Conservation (phyloP, 2,113 vertebrate species). For the Nasalis larvatus region DNA sequence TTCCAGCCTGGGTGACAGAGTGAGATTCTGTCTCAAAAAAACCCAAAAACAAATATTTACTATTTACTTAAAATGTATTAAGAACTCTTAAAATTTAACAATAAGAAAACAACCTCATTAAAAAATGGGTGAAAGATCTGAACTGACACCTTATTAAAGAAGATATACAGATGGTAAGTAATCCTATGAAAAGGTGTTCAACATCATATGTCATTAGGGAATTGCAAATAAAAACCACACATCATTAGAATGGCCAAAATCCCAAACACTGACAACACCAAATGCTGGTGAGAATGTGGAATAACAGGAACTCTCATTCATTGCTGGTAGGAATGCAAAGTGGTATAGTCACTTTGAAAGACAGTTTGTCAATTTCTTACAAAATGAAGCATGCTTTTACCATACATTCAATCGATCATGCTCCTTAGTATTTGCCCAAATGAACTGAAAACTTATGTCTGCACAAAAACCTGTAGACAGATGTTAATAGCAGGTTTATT, state of each 20-base stretch:
- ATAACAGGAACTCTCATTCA: not conserved
- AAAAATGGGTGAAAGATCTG: not conserved
- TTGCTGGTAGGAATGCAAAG: not conserved
- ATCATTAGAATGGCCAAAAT: not conserved
- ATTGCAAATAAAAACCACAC: not conserved
- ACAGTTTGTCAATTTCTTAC: not conserved
- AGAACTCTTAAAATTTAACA: not conserved
- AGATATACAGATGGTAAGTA: not conserved
- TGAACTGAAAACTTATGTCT: not conserved
- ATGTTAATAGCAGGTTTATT: not conserved
- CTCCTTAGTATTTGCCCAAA: not conserved
- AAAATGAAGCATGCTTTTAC: not conserved
- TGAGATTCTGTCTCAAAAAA: too few relatives aligned
- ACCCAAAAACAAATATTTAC: not conserved
- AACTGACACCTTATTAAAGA: not conserved
- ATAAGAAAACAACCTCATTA: not conserved
- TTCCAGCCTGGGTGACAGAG: too few relatives aligned
- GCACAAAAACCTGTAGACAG: not conserved
- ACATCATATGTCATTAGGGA: not conserved
- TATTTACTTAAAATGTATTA: not conserved
- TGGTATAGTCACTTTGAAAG: too few relatives aligned
- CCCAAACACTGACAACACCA: not conserved
- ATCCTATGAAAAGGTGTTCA: not conserved
- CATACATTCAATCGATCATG: not conserved
- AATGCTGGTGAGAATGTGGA: not conserved